Evolutionary conservation across 1,140 invertebrate species (phyloP), one percentile per base, ranked within the genome.

Genomic region (Oryzaephilus surinamensis): DNA sequence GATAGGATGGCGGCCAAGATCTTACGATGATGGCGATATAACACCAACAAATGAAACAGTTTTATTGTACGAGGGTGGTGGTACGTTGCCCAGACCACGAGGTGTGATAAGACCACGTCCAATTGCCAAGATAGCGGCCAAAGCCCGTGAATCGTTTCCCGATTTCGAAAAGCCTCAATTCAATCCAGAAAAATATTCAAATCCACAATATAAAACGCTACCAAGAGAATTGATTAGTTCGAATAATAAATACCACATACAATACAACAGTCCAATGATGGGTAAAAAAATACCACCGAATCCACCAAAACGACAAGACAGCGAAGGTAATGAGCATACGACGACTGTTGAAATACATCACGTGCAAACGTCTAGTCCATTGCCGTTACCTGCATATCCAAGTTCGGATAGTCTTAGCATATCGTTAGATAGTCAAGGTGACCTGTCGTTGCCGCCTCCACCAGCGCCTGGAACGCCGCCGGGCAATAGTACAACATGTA

Each of bases 21-120:
- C 83, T 32, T 90, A 86, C 57, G 87, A 91, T 56, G 86, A 91
- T 56, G 86, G 85, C 12, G 86, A 91, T 60, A 78, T 89, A 28
- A 89, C 85, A 14, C 85, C 85, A 2, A 90, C 86, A 34, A 89
- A 89, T 56, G 85, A 90, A 63, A 70, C 67, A 12, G 67, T 68
- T 0, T 56, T 65, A 19, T 43, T 69, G 50, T 76, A 81, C 38
- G 71, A 77, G 55, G 65, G 70, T 44, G 86, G 86, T 4, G 85
- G 88, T 16, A 92, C 84, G 2, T 64, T 88, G 41, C 86, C 90
- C 0, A 75, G 89, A 43, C 90, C 88, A 2, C 72, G 86, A 52
- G 79, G 77, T 7, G 67, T 85, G 4, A 81, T 86, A 8, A 77
- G 87, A 52, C 82, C 82, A 3, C 65, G 83, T 41, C 86, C 86